These are phyloP conservation scores for Euzetes globulus DNA, from an alignment of 2,888 invertebrate species.

Conservation along the genomic window DNA sequence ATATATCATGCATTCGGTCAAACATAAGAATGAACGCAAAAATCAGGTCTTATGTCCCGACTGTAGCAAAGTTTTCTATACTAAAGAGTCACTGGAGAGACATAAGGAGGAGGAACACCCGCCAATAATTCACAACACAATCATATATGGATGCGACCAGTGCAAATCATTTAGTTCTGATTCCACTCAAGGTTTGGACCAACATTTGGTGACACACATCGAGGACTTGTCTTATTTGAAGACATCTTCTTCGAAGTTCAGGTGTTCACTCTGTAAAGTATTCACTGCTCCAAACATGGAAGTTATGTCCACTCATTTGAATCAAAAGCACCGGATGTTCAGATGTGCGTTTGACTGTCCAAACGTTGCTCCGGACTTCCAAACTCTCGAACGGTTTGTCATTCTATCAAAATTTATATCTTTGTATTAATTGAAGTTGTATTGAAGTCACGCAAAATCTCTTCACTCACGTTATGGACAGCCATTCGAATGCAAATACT, in stretches of 20 bases:
- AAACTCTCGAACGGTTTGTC: not conserved
- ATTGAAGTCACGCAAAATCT: not conserved
- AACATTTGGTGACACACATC: conserved; percentile 5
- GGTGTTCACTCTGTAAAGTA: not conserved
- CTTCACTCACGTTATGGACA: not conserved
- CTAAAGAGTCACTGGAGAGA: not conserved
- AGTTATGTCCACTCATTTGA: not conserved
- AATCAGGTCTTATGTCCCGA: conserved; percentile 28
- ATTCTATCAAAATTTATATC: not conserved
- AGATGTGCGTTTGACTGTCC: conserved; percentile 3
- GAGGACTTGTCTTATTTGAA: not conserved
- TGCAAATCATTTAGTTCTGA: not conserved
- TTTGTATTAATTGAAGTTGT: not conserved
- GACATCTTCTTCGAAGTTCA: not conserved
- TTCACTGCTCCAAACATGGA: not conserved
- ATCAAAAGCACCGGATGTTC: not conserved
- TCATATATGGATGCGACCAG: not conserved
- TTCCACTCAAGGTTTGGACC: not conserved
- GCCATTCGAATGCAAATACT: not conserved
- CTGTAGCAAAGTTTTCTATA: conserved; percentile 35
- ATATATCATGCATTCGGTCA: not conserved
- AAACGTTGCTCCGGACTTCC: not conserved
- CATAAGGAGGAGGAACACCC: conserved; percentile 1
- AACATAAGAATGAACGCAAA: not conserved
- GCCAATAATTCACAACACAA: not conserved